Percentiles rank a stretch among this genome's conserved stretches.
These are phyloP conservation scores for Eira barbara DNA, from an alignment of 2,113 vertebrate species.

Conservation along the genomic window DNA sequence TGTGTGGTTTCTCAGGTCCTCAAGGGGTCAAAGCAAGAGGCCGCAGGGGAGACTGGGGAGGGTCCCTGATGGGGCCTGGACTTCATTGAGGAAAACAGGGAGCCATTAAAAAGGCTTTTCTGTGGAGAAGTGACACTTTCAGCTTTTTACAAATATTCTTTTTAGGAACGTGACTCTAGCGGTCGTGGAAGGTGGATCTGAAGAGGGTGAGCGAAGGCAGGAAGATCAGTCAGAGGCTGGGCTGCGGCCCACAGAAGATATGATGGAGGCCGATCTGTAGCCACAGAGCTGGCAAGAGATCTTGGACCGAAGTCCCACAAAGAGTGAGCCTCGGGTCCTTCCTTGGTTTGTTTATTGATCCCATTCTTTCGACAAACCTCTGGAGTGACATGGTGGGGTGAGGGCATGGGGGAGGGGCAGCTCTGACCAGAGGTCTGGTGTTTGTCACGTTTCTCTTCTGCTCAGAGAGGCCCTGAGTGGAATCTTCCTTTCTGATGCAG, in stretches of 20 bases:
- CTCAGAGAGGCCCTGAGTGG: neutral
- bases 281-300: neutral
- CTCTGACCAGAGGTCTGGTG: neutral
- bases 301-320: neutral
- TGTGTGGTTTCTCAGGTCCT: fast-evolving
- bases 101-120: neutral
- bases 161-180: neutral
- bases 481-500: constrained; percentile 35
- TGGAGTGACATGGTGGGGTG: neutral
- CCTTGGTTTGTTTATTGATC: constrained; percentile 17
- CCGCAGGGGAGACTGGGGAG: too few species aligned
- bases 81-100: neutral
- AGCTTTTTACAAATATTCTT: neutral
- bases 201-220: neutral
- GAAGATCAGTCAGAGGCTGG: neutral
- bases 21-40: neutral
- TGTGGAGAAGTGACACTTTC: neutral
- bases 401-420: neutral
- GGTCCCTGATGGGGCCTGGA: neutral
- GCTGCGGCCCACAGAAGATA: neutral
- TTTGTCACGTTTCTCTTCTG: neutral
- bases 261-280: neutral
- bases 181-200: neutral
- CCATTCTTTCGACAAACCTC: neutral
- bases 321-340: neutral